Evolutionary conservation across 2,888 invertebrate genomes (phyloP).

Genomic region (Philereme transversata): DNA sequence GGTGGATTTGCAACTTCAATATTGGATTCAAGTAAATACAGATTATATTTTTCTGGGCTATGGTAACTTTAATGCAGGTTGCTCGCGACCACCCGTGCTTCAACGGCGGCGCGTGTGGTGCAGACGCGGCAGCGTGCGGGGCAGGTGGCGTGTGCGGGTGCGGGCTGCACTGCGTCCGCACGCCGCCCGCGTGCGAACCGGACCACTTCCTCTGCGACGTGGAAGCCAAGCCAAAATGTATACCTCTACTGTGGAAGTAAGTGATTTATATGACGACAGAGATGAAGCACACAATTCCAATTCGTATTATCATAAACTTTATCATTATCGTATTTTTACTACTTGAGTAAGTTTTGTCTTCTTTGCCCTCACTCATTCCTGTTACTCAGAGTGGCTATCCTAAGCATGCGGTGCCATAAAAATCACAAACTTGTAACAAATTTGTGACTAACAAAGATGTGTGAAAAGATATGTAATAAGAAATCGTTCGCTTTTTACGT

Average conservation of each 20-base stretch:
- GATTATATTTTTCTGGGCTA: too few relatives aligned
- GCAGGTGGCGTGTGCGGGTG: conserved; percentile 87
- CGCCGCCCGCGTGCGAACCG: conserved; percentile 83
- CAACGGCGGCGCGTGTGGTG: conserved; percentile 58
- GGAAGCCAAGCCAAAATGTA: conserved; percentile 46
- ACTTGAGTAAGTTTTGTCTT: too few relatives aligned
- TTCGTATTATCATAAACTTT: too few relatives aligned
- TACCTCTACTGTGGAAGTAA: conserved; percentile 68
- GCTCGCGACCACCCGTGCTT: conserved; percentile 73
- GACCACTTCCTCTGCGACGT: conserved; percentile 86
- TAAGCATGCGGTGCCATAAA: too few relatives aligned
- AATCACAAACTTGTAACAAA: too few relatives aligned
- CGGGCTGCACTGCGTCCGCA: conserved; percentile 85
- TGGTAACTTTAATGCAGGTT: conserved; percentile 63
- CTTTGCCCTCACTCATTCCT: too few relatives aligned
- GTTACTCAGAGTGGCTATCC: too few relatives aligned
- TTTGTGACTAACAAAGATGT: too few relatives aligned
- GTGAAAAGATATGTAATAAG: too few relatives aligned
- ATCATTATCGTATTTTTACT: too few relatives aligned
- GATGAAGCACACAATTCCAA: background rate
- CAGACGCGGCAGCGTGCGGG: conserved; percentile 84
- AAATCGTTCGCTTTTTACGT: background rate
- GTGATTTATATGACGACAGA: conserved; percentile 25
- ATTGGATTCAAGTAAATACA: too few relatives aligned
- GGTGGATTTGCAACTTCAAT: too few relatives aligned